phyloP scores from a whole-genome alignment of 92 coral and sea anemone species.

The Pocillopora grandis region DNA sequence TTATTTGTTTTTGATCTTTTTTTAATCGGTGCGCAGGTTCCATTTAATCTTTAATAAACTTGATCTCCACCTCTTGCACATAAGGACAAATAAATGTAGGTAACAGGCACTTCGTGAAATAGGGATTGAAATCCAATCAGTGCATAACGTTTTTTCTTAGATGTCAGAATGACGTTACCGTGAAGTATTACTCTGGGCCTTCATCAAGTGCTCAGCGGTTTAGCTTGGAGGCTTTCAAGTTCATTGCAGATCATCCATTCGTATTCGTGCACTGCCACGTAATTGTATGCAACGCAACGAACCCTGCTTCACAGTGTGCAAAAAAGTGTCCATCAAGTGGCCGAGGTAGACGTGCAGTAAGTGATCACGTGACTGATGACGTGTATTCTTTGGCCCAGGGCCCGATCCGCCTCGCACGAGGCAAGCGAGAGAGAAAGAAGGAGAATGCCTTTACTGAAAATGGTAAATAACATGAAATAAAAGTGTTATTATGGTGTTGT shows the following conservation, averaged over 20 bases:
- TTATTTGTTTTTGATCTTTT: not conserved
- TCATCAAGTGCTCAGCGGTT: constrained; percentile 33
- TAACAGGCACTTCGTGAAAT: no score
- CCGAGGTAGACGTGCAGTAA: constrained; percentile 33
- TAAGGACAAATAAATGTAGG: no score
- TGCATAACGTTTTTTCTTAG: not conserved
- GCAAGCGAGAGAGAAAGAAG: constrained; percentile 1
- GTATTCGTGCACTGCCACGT: constrained; percentile 52
- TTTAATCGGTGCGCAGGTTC: not conserved
- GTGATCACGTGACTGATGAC: constrained; percentile 10
- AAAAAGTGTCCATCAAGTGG: constrained; percentile 40
- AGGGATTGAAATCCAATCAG: no score
- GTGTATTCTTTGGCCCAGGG: constrained; percentile 20
- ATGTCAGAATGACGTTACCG: not conserved
- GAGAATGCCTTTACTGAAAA: not conserved
- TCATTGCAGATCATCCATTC: constrained; percentile 42
- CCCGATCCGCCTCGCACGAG: constrained; percentile 15
- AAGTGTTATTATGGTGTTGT: no score
- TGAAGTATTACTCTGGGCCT: constrained; percentile 15
- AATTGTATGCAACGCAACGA: constrained; percentile 38
- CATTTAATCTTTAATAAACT: not conserved
- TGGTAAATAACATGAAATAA: not conserved
- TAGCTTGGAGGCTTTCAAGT: constrained; percentile 56
- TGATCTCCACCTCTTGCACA: no score
- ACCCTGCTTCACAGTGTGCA: constrained; percentile 34